A percentile compares a stretch with the other conserved stretches of the same genome.
Conservation (phyloP, 2,113 vertebrate species). For the Oriolus oriolus region DNA sequence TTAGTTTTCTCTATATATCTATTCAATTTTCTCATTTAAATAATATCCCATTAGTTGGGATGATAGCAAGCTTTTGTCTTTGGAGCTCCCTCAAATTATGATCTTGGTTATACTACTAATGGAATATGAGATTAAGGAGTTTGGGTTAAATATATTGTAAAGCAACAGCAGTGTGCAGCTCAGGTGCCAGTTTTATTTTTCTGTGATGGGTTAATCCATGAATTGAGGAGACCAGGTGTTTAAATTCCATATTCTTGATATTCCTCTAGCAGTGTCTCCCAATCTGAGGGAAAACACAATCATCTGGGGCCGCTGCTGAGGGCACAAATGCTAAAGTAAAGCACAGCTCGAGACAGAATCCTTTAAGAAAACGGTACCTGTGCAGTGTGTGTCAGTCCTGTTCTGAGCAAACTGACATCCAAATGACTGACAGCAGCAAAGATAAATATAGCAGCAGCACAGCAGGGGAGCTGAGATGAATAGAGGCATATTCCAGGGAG, state of each 20-base stretch:
- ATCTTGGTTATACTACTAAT: neutral
- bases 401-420: neutral
- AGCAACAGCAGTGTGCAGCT: neutral
- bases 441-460: neutral
- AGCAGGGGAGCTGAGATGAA: neutral
- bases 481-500: neutral
- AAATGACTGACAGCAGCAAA: neutral
- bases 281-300: neutral
- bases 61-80: neutral
- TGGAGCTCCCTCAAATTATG: neutral
- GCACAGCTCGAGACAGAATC: neutral
- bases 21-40: neutral
- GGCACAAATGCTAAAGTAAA: neutral
- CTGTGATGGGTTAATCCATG: neutral
- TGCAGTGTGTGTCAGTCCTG: neutral
- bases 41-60: neutral
- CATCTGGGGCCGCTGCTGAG: neutral
- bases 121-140: neutral
- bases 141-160: neutral
- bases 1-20: neutral
- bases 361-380: neutral
- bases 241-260: neutral
- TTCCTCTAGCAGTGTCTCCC: neutral
- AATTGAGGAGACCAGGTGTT: neutral
- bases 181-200: neutral